Percentiles rank a stretch among this genome's conserved stretches.
Evolutionary conservation across 2,888 invertebrate genomes (phyloP).

Genomic region (Cephus pygmeus): DNA sequence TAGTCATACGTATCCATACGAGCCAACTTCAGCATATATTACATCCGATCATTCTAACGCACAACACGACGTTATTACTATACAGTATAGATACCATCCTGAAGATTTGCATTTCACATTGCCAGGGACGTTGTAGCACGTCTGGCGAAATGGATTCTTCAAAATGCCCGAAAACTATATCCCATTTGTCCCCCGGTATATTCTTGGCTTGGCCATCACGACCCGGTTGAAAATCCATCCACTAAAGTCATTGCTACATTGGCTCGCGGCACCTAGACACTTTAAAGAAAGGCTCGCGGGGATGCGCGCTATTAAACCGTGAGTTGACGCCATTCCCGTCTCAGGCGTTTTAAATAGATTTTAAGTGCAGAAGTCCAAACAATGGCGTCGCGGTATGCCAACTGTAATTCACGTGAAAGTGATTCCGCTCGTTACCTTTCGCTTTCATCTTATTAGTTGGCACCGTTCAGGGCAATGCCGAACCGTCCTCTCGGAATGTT

Average conservation of each 20-base stretch:
- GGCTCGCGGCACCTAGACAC: not conserved
- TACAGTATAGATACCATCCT: not conserved
- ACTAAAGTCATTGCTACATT: not conserved
- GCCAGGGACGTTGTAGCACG: not conserved
- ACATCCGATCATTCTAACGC: not conserved
- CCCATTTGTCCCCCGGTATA: not conserved
- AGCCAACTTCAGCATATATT: not conserved
- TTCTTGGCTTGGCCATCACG: not conserved
- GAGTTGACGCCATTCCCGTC: constrained; percentile 3
- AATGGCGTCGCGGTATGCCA: constrained; percentile 14
- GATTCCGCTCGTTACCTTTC: not conserved
- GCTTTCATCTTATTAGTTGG: constrained; percentile 32
- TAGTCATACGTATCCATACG: not conserved
- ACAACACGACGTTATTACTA: not conserved
- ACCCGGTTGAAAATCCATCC: not conserved
- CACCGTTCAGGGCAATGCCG: constrained; percentile 7
- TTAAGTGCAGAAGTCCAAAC: constrained; percentile 10
- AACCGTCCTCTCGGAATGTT: not conserved
- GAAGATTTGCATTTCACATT: not conserved
- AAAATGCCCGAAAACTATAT: not conserved
- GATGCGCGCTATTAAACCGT: constrained; percentile 24
- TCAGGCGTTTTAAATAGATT: constrained; percentile 33
- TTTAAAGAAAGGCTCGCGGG: constrained; percentile 18
- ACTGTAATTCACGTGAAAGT: constrained; percentile 8
- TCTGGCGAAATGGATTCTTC: not conserved